These are phyloP conservation scores for Melitaea athalia DNA, from an alignment of 2,888 invertebrate genomes.

Conservation along the genomic window DNA sequence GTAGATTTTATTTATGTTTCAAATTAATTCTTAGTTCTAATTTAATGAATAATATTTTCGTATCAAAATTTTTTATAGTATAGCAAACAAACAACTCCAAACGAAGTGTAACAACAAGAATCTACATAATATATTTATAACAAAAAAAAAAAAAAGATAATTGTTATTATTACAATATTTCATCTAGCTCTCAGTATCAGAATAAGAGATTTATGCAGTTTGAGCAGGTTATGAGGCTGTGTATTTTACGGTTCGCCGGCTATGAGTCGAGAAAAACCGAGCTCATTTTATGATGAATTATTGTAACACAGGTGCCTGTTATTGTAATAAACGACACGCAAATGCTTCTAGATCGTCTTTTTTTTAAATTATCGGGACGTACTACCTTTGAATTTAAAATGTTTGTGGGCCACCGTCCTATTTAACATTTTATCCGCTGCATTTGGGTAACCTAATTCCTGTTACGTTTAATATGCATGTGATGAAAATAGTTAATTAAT, in stretches of 20 bases:
- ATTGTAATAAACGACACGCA: slow-evolving; percentile 42
- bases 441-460: not conserved
- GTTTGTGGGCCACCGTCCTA: slow-evolving; percentile 19
- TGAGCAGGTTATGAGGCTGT: slow-evolving; percentile 43
- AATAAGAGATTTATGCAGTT: slow-evolving; percentile 42
- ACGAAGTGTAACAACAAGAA: not conserved
- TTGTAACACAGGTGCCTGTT: slow-evolving; percentile 43
- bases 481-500: too few species aligned
- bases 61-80: too few species aligned
- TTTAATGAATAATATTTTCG: too few species aligned
- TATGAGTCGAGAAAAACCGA: slow-evolving; percentile 44
- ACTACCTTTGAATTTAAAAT: slow-evolving; percentile 12
- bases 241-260: slow-evolving; percentile 42
- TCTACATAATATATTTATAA: not conserved
- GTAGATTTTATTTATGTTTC: too few species aligned
- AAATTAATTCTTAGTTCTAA: too few species aligned
- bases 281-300: slow-evolving; percentile 47
- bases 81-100: not conserved
- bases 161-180: slow-evolving; percentile 31
- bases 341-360: slow-evolving; percentile 30
- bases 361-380: slow-evolving; percentile 24
- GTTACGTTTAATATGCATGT: not conserved
- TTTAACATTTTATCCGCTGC: not conserved
- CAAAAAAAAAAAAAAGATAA: slow-evolving; percentile 28
- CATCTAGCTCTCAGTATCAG: slow-evolving; percentile 32